Percentiles rank a stretch among this genome's conserved stretches.
Conservation (phyloP, 1,140 invertebrate species). For the Dreissena rostriformis region DNA sequence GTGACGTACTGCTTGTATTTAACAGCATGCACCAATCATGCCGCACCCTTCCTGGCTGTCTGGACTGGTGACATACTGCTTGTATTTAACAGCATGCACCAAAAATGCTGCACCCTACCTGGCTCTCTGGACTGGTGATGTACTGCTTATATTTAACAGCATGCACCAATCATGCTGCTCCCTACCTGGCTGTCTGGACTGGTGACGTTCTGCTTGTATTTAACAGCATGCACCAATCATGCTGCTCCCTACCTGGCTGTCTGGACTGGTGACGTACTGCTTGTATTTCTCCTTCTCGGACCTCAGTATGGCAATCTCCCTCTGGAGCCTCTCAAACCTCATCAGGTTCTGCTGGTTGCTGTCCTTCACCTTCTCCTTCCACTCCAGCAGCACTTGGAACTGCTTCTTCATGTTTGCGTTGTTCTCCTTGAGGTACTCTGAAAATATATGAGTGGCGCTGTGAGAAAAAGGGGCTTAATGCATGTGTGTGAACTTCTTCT, state of each 20-base stretch:
- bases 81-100: no score
- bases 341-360: conserved; percentile 62
- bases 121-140: no score
- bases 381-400: conserved; percentile 63
- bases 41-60: conserved; percentile 49
- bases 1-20: no score
- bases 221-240: no score
- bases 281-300: conserved; percentile 54
- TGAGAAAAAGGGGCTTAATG: no score
- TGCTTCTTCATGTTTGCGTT: conserved; percentile 69
- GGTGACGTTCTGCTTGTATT: no score
- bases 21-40: no score
- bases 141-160: no score
- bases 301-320: conserved; percentile 17
- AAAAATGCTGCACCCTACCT: no score
- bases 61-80: conserved; percentile 3
- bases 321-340: conserved; percentile 63
- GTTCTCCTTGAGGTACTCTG: conserved; percentile 67
- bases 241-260: conserved; percentile 24
- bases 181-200: no score
- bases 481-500: conserved; percentile 61
- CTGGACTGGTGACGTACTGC: conserved; percentile 9
- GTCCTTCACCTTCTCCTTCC: conserved; percentile 65
- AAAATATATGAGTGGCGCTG: conserved; percentile 10
- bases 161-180: no score